Evolutionary conservation across 2,888 invertebrate genomes (phyloP), one percentile per base, ranked within the genome.

Genomic region (Perizoma affinitatum): DNA sequence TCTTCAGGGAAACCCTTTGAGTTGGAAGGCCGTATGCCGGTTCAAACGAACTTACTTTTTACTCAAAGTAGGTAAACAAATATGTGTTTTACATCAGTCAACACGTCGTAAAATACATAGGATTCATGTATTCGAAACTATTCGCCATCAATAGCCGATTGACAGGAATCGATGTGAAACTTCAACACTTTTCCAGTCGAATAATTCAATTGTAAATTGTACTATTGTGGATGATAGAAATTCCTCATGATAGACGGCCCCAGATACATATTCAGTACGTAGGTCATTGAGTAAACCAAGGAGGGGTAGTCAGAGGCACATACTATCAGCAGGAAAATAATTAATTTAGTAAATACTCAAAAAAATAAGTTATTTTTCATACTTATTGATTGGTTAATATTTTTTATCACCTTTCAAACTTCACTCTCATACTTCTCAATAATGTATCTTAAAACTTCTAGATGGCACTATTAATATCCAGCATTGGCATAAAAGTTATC

Each of bases 401-500:
- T 22, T 22, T 22, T 22, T 22, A 22, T 22, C 22, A 22, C 22
- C 22, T 22, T 22, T 22, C 22, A 22, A 38, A 38, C 38, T 1
- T 38, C 38, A 38, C 38, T 6, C 7, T 38, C 6, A 38, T 38
- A 7, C 5, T 38, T 38, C 7, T 38, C 7, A 6, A 38, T 6
- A 38, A 5, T 38, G 4, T 22, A 52, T 44, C 41, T 55, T 47
- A 36, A 36, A 8, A 46, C 61, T 61, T 55, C 58, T 55, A 58
- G 62, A 48, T 58, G 58, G 63, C 54, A 62, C 55, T 62, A 58
- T 53, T 52, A 58, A 63, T 65, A 67, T 63, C 65, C 22, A 50
- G 58, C 63, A 66, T 61, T 59, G 57, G 62, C 74, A 77, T 74
- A 76, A 76, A 68, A 63, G 64, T 65, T 70, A 80, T 80, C 70